Percentiles rank a stretch among this genome's conserved stretches.
Evolutionary conservation across 2,888 invertebrate genomes (phyloP).

Genomic region (Cremastinae sp.): DNA sequence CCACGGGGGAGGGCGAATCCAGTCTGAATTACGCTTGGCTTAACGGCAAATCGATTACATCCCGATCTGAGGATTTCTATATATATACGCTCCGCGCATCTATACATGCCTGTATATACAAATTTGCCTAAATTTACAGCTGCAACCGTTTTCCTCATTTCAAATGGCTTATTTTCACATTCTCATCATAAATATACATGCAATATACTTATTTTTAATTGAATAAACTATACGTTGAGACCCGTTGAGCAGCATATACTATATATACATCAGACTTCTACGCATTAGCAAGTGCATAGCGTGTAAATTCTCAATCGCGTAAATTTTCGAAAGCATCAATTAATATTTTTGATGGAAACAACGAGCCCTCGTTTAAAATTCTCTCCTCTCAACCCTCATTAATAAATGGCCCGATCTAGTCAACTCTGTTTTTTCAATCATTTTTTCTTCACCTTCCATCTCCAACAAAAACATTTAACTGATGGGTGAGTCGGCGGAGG

Average conservation of each 20-base stretch:
- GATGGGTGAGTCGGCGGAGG: slow-evolving; percentile 30
- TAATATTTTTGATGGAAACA: no score
- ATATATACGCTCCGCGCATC: slow-evolving; percentile 8
- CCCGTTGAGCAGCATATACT: no score
- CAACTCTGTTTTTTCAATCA: slow-evolving; percentile 25
- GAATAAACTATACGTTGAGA: no score
- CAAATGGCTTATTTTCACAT: no score
- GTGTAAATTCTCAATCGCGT: no score
- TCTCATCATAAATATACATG: no score
- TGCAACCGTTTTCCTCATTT: no score
- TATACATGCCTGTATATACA: background rate
- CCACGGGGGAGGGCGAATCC: slow-evolving; percentile 26
- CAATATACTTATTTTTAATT: no score
- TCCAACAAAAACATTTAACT: slow-evolving; percentile 62
- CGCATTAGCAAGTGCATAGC: no score
- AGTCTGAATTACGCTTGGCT: slow-evolving; percentile 78
- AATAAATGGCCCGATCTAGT: slow-evolving; percentile 59
- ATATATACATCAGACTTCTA: no score
- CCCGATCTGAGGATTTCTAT: slow-evolving; percentile 66
- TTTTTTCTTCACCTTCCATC: slow-evolving; percentile 36
- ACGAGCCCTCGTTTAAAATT: slow-evolving; percentile 16
- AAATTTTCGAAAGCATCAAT: no score
- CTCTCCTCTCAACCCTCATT: slow-evolving; percentile 53
- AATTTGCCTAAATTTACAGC: background rate
- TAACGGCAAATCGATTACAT: slow-evolving; percentile 80